These are phyloP conservation scores for fruit fly (Drosophila melanogaster) DNA, from an alignment of 1,140 invertebrate species.

Conservation along the genomic window DNA sequence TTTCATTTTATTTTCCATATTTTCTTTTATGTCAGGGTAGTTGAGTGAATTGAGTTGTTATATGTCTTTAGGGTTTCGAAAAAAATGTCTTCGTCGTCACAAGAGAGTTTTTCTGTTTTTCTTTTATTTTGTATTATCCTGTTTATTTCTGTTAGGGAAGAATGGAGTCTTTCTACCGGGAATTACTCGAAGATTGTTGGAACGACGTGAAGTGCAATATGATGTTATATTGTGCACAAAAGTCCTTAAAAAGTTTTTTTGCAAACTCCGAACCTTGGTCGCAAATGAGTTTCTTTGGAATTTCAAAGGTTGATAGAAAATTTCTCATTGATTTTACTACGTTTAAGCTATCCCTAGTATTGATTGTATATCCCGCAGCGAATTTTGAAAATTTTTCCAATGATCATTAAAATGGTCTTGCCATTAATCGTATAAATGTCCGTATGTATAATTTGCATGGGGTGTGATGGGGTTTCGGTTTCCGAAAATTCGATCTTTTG, in stretches of 20 bases:
- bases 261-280: conserved; percentile 32
- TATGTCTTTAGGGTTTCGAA: conserved; percentile 7
- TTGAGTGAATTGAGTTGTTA: conserved; percentile 36
- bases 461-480: too few relatives aligned
- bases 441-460: too few relatives aligned
- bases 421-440: too few relatives aligned
- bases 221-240: conserved; percentile 22
- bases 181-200: conserved; percentile 14
- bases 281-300: too few relatives aligned
- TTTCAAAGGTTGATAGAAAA: not conserved
- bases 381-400: too few relatives aligned
- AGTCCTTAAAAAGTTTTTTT: conserved; percentile 29
- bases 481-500: too few relatives aligned
- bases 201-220: conserved; percentile 24
- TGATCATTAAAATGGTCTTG: too few relatives aligned
- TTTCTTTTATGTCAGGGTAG: too few relatives aligned
- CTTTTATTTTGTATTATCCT: conserved; percentile 11
- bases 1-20: too few relatives aligned
- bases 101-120: conserved; percentile 13
- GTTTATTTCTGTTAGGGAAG: conserved; percentile 41
- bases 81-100: conserved; percentile 9
- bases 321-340: not conserved
- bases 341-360: conserved; percentile 10
- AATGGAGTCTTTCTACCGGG: conserved; percentile 36
- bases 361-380: not conserved